phyloP scores from a whole-genome alignment of 2,888 invertebrate genomes.

The Dicroscelio sp. region DNA sequence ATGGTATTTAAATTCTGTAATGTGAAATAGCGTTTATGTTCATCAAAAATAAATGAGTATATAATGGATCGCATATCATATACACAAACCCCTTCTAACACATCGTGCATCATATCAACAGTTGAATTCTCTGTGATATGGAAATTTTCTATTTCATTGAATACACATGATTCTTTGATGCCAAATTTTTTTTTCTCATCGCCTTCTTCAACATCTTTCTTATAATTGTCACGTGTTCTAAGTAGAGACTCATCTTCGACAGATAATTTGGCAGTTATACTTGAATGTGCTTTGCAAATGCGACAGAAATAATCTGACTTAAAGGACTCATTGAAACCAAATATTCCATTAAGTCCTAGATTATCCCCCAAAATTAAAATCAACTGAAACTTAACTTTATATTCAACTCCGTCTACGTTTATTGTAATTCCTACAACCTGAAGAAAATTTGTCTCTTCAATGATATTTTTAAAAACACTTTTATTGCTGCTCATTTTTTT shows the following conservation, averaged over 20 bases:
- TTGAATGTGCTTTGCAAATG: not conserved
- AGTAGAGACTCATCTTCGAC: slow-evolving; percentile 7
- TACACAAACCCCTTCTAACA: not conserved
- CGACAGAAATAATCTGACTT: slow-evolving; percentile 1
- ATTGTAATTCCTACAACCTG: slow-evolving; percentile 23
- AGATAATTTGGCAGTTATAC: not conserved
- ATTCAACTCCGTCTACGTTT: not conserved
- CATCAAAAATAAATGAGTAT: slow-evolving; percentile 1
- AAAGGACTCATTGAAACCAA: not conserved
- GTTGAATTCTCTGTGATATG: slow-evolving; percentile 11
- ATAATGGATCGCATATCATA: slow-evolving; percentile 12
- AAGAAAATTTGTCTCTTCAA: slow-evolving; percentile 32
- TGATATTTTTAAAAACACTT: not conserved
- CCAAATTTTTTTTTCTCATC: not conserved
- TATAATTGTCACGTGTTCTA: slow-evolving; percentile 27
- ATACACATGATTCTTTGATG: slow-evolving; percentile 12
- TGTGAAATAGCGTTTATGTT: not conserved
- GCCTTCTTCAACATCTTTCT: not conserved
- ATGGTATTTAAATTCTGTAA: not conserved
- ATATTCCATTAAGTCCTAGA: not conserved
- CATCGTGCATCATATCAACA: slow-evolving; percentile 29
- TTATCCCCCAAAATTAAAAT: slow-evolving; percentile 6
- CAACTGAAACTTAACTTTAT: slow-evolving; percentile 43
- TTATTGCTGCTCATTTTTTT: slow-evolving; percentile 16
- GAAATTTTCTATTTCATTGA: not conserved